Evolutionary conservation across 1,140 invertebrate species (phyloP).

Genomic region (Leguminivora glycinivorella): DNA sequence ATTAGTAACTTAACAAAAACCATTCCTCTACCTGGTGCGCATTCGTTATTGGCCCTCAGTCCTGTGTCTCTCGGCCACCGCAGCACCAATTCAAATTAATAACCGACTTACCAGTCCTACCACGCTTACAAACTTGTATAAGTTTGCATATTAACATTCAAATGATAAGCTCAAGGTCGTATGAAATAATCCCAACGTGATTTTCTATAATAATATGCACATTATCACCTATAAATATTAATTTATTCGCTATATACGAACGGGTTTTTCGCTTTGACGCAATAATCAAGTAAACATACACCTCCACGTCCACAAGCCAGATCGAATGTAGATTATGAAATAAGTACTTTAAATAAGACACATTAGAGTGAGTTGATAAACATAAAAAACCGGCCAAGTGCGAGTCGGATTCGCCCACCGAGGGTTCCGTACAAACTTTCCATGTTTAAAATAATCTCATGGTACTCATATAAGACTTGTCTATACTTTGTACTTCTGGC

Average conservation of each 20-base stretch:
- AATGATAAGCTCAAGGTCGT: conserved; percentile 17
- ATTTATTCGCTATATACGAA: conserved; percentile 1
- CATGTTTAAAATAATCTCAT: too few species aligned
- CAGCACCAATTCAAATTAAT: background rate
- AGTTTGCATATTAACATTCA: conserved; percentile 17
- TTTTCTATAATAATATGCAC: conserved; percentile 19
- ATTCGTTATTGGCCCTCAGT: too few species aligned
- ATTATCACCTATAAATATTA: conserved; percentile 19
- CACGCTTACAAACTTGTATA: background rate
- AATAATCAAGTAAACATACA: conserved; percentile 9
- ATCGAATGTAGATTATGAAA: background rate
- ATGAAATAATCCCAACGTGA: conserved; percentile 12
- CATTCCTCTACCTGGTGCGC: too few species aligned
- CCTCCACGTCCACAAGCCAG: background rate
- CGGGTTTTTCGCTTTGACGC: conserved; percentile 5
- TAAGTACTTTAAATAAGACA: background rate
- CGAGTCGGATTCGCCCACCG: too few species aligned
- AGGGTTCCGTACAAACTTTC: too few species aligned
- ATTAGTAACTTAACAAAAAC: too few species aligned
- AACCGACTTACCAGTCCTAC: background rate
- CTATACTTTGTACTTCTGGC: too few species aligned
- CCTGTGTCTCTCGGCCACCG: background rate
- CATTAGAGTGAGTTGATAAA: background rate
- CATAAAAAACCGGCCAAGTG: too few species aligned
- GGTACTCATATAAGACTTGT: too few species aligned